A percentile compares a stretch with the other conserved stretches of the same genome.
phyloP scores from a whole-genome alignment of 2,888 invertebrate species.

The Agrochola lota region DNA sequence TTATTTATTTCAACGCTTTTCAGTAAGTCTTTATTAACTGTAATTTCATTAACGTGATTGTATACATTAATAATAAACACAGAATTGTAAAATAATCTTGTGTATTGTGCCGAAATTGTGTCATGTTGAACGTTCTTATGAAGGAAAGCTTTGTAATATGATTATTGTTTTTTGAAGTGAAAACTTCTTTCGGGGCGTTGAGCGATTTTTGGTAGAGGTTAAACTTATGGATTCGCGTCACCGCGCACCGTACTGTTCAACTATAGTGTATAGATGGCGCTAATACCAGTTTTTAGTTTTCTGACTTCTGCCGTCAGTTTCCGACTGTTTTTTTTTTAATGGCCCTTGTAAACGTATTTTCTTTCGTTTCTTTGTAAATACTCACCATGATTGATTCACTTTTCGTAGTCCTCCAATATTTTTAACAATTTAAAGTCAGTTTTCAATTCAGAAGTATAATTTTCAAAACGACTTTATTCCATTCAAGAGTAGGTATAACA shows the following conservation, averaged over 20 bases:
- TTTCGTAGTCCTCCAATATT: not conserved
- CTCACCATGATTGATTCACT: not conserved
- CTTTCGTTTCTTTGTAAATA: too few relatives aligned
- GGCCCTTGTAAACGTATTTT: too few relatives aligned
- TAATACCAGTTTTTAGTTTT: too few relatives aligned
- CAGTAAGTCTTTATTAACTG: not conserved
- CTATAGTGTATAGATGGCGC: too few relatives aligned
- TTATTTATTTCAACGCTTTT: conserved; percentile 3
- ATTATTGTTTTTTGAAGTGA: too few relatives aligned
- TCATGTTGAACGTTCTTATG: not conserved
- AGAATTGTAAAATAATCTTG: not conserved
- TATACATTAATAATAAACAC: not conserved
- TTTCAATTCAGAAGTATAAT: not conserved
- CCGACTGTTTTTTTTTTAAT: too few relatives aligned
- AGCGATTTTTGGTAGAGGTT: too few relatives aligned
- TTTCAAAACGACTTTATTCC: not conserved
- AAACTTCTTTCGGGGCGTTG: too few relatives aligned
- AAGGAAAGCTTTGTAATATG: not conserved
- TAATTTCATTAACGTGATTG: not conserved
- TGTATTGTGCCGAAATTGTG: not conserved
- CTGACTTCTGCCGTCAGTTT: too few relatives aligned
- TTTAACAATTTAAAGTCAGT: not conserved
- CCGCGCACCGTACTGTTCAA: too few relatives aligned
- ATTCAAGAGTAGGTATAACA: not conserved
- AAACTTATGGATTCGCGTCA: too few relatives aligned